These are phyloP conservation scores for Indicator maculatus DNA, from an alignment of 2,113 vertebrate genomes.

Conservation along the genomic window DNA sequence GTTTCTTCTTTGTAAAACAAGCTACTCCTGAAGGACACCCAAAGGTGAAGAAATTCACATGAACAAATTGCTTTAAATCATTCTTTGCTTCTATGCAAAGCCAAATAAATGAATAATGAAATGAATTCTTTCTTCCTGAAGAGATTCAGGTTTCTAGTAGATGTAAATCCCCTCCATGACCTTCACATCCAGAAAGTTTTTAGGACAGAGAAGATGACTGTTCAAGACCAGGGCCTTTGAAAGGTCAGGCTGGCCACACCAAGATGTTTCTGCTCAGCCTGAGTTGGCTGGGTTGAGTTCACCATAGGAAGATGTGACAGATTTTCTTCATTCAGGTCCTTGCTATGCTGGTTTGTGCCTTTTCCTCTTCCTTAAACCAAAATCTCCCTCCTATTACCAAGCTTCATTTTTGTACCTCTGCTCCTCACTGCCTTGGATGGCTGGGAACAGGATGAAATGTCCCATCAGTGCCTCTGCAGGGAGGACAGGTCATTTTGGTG, in stretches of 20 bases:
- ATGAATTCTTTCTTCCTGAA: background rate
- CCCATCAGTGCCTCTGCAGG: background rate
- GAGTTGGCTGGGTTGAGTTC: background rate
- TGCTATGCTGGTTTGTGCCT: background rate
- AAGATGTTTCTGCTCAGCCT: background rate
- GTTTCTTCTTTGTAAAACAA: background rate
- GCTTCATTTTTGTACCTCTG: background rate
- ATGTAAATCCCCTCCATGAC: fast-evolving
- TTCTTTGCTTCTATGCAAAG: background rate
- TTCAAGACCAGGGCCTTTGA: background rate
- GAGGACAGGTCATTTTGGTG: fast-evolving
- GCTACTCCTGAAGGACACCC: background rate
- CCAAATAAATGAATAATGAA: background rate
- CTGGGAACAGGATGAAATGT: background rate
- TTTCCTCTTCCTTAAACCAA: background rate
- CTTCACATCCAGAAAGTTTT: background rate
- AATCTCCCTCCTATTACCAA: background rate
- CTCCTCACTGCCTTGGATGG: background rate
- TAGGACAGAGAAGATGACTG: background rate
- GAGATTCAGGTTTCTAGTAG: background rate
- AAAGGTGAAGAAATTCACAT: background rate
- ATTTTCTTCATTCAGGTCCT: background rate
- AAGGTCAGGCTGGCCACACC: background rate
- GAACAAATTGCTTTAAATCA: background rate
- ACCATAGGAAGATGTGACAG: background rate